Base-by-base conservation (phyloP, 2,888 invertebrate species). In the Microctonus brassicae region DNA sequence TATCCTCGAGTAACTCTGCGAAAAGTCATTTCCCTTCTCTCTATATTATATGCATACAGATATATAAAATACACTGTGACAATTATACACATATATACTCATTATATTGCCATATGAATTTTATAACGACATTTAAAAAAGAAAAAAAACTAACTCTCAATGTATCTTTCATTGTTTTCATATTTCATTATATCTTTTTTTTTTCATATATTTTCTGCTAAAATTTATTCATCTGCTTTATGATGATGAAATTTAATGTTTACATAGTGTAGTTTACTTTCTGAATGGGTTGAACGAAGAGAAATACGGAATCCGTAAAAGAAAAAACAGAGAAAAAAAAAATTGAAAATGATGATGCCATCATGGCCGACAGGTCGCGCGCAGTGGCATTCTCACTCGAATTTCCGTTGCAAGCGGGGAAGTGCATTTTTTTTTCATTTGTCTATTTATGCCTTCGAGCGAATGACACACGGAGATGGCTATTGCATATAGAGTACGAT, bases 11-110 rank as follows among this genome's bases (percentile, higher is more conserved):
- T 73, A 69, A 63, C 75, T 69, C 64, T 57, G 70, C 69, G 73
- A 73, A 76, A 76, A 76, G 73, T 74, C 73, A 75, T 76, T 76
- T 76, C 76, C 76, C 70, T 64, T 71, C 70, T 67, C n/a, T 72
- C 67, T 69, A 70, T 72, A 65, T 61, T 73, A 24, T 11, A 26
- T 11, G 13, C n/a, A 26, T 1, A 24, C 9, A n/a, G 11, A 55
- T 55, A 55, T 22, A 53, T 22, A 20, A 22, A 11, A 20, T 2
- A 22, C 20, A 22, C 20, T 1, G 20, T 53, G 17, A 42, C 13
- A n/a, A 3, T 42, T 2, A 55, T 13, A 26, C 6, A 26, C 22
- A 55, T 22, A 22, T 52, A 52, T 20, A 52, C 0, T 61, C 20
- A 29, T 13, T 33, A 47, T 58, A 58, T 67, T 33, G 62, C 29